Evolutionary conservation across 2,797 vertebrate genomes (phyloP), one percentile per base, ranked within the genome.

Genomic region (Cichlasoma orientale): DNA sequence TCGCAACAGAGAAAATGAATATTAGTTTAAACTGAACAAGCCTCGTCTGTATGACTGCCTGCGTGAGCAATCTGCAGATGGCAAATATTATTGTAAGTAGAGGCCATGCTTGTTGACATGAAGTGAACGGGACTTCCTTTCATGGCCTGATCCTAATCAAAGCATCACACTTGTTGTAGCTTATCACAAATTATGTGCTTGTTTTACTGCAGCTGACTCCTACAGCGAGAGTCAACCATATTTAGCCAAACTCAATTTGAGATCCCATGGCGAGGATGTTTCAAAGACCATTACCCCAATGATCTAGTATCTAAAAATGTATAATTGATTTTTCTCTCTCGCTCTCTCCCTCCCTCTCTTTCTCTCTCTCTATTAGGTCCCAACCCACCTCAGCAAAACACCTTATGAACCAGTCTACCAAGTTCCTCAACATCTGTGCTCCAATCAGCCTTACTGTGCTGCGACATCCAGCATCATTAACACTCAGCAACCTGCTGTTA

Each of bases 391-490:
- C 7, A 31, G 63, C 63, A 68, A 83, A 87, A 71, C 70, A 74
- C 61, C 75, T 72, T 21, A 25, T 2, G 36, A 86, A 78, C 23
- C 50, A 55, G 44, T 87, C 74, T 53, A 86, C 33, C 21, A 61
- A 72, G 27, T 61, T 75, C 57, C 71, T 53, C 47, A 85, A 85
- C 89, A 88, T 92, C 90, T 93, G 90, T 52, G 68, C 72, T 56
- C 38, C 78, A 80, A 78, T 89, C 84, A 59, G 41, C 73, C 41
- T 81, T 5, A 79, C 82, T 85, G 84, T 79, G 75, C 82, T 83
- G 85, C 56, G 74, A 86, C 85, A 78, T 84, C 77, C 81, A 79
- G 82, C 80, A 73, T 84, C 79, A 87, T 91, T 89, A 90, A 84
- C 85, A 80, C 86, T 78, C 14, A 18, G 73, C 88, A 83, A 79